These are phyloP conservation scores for Pemphredon lugubris DNA, from an alignment of 2,888 invertebrate species.

Conservation along the genomic window DNA sequence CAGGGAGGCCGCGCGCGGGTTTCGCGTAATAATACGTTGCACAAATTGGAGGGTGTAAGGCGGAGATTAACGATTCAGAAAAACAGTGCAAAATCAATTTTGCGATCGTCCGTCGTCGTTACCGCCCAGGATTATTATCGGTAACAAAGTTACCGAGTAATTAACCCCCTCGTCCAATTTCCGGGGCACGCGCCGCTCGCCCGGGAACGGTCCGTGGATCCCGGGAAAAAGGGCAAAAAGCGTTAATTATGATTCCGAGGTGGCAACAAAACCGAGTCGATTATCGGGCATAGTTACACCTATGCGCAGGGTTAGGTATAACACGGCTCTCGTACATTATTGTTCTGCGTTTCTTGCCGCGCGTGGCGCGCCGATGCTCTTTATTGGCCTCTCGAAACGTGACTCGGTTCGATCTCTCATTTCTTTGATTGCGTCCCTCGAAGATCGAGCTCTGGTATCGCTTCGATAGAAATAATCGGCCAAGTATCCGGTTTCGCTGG, in stretches of 20 bases:
- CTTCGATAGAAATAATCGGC: slow-evolving; percentile 20
- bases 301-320: slow-evolving; percentile 24
- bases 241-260: slow-evolving; percentile 34
- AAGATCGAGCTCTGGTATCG: slow-evolving; percentile 23
- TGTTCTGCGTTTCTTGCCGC: slow-evolving; percentile 23
- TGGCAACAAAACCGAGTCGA: slow-evolving; percentile 26
- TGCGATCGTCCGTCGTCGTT: slow-evolving; percentile 21
- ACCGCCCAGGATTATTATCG: slow-evolving; percentile 33
- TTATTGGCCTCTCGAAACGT: slow-evolving; percentile 49
- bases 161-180: slow-evolving; percentile 47
- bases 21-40: slow-evolving; percentile 30
- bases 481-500: slow-evolving; percentile 31
- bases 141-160: slow-evolving; percentile 33
- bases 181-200: slow-evolving; percentile 38
- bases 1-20: too few species aligned
- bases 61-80: slow-evolving; percentile 32
- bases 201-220: neutral
- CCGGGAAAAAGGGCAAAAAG: slow-evolving; percentile 5
- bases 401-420: slow-evolving; percentile 40
- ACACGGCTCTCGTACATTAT: slow-evolving; percentile 26
- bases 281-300: slow-evolving; percentile 30
- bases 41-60: slow-evolving; percentile 39
- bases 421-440: slow-evolving; percentile 23
- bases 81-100: slow-evolving; percentile 51
- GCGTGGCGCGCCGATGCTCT: slow-evolving; percentile 17